phyloP scores from a whole-genome alignment of 2,113 vertebrate species.

The Tetraodon nigroviridis region DNA sequence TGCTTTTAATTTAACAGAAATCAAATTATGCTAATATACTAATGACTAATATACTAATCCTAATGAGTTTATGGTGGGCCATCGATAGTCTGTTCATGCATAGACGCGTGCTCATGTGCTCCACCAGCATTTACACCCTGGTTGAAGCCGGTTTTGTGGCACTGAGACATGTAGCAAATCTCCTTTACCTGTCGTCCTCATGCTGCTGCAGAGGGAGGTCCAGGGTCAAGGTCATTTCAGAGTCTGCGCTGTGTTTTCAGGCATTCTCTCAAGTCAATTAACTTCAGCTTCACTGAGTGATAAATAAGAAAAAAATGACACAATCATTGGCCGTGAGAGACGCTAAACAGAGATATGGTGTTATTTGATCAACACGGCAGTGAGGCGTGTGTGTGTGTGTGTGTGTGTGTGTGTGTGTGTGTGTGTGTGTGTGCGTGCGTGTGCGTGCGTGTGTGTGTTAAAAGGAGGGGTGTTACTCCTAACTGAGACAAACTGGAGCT shows the following conservation, averaged over 20 bases:
- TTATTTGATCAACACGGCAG: slow-evolving; percentile 37
- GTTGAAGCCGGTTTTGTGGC: too few species aligned
- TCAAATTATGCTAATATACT: too few species aligned
- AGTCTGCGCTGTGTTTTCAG: background rate
- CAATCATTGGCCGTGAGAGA: slow-evolving; percentile 1
- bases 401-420: too few species aligned
- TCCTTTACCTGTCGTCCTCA: too few species aligned
- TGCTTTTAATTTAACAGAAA: too few species aligned
- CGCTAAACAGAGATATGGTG: slow-evolving; percentile 19
- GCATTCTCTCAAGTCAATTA: background rate
- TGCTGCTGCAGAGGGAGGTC: background rate
- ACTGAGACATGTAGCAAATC: too few species aligned
- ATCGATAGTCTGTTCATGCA: slow-evolving; percentile 1
- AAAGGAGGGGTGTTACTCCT: slow-evolving; percentile 42
- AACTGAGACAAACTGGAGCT: slow-evolving; percentile 71
- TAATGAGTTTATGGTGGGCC: too few species aligned
- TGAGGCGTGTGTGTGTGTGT: slow-evolving; percentile 3
- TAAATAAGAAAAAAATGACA: slow-evolving; percentile 30
- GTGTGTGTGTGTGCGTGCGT: background rate
- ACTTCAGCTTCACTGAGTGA: background rate
- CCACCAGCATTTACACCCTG: too few species aligned
- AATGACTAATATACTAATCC: too few species aligned
- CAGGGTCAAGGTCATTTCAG: slow-evolving; percentile 5
- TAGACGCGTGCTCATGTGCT: too few species aligned
- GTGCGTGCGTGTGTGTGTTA: slow-evolving; percentile 6